These are phyloP conservation scores for Trogon surrucura DNA, from an alignment of 2,113 vertebrate species.

Conservation along the genomic window DNA sequence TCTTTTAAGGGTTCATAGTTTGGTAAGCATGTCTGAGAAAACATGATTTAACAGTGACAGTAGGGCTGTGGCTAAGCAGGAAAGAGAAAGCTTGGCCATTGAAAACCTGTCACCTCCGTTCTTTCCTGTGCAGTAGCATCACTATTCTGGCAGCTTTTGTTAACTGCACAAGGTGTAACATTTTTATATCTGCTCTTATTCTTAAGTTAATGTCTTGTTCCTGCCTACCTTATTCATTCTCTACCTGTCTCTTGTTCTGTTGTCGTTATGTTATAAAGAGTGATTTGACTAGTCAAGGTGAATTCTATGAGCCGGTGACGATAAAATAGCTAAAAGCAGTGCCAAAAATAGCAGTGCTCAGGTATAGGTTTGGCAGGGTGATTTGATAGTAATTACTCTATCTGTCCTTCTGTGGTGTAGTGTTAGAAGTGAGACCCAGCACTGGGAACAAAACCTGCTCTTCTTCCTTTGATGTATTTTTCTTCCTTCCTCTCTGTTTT, in stretches of 20 bases:
- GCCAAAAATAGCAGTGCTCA: conserved; percentile 41
- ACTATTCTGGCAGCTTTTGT: background rate
- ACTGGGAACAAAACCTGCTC: background rate
- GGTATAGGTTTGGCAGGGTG: background rate
- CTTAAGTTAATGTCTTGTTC: conserved; percentile 38
- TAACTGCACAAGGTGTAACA: conserved; percentile 6
- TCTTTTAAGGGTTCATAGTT: background rate
- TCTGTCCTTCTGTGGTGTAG: background rate
- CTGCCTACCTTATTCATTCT: conserved; percentile 44
- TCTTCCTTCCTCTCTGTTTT: background rate
- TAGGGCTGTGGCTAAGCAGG: background rate
- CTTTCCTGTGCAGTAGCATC: background rate
- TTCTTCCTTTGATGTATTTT: background rate
- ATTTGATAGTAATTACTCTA: conserved; percentile 16
- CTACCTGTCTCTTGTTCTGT: conserved; percentile 45
- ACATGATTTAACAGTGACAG: background rate
- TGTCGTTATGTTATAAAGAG: conserved; percentile 16
- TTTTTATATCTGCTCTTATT: conserved; percentile 31
- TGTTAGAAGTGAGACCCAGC: background rate
- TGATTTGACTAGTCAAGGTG: conserved; percentile 44
- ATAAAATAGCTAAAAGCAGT: conserved; percentile 42
- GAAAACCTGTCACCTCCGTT: background rate
- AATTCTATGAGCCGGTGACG: conserved; percentile 24
- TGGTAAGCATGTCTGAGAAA: background rate
- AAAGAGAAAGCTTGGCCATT: background rate